Evolutionary conservation across 2,797 vertebrate genomes (phyloP).

Genomic region (Malurus splendens): DNA sequence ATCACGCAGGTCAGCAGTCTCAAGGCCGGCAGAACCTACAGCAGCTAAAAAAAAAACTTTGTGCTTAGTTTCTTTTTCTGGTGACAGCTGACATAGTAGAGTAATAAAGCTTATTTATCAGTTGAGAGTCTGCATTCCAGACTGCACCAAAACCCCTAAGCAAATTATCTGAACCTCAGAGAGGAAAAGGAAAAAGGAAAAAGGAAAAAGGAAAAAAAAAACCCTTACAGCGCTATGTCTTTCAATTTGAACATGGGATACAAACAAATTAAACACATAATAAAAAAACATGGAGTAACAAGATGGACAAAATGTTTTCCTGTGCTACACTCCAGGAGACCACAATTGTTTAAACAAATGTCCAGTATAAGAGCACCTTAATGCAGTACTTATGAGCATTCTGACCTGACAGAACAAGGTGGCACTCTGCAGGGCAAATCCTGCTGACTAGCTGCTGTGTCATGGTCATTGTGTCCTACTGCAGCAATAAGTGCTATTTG

Average conservation of each 20-base stretch:
- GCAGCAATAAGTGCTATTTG: conserved; percentile 21
- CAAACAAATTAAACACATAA: not conserved
- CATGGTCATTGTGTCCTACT: conserved; percentile 20
- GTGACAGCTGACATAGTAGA: not conserved
- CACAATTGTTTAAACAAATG: not conserved
- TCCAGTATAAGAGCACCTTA: not conserved
- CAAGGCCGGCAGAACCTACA: not conserved
- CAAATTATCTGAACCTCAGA: not conserved
- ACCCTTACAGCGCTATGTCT: not conserved
- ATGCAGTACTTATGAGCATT: not conserved
- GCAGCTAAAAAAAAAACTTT: not conserved
- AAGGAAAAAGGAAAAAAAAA: not conserved
- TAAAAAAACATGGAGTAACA: not conserved
- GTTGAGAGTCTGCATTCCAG: not conserved
- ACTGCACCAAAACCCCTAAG: not conserved
- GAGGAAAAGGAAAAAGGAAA: accelerated
- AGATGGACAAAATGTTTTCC: not conserved
- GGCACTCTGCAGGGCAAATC: conserved; percentile 18
- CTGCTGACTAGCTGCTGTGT: conserved; percentile 47
- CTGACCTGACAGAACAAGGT: not conserved
- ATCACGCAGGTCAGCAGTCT: not conserved
- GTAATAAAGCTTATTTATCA: not conserved
- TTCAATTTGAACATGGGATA: not conserved
- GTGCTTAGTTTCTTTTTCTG: not conserved
- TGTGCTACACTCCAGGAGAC: not conserved